Conservation (phyloP, 2,888 invertebrate genomes). For the Zaprionus bogoriensis region DNA sequence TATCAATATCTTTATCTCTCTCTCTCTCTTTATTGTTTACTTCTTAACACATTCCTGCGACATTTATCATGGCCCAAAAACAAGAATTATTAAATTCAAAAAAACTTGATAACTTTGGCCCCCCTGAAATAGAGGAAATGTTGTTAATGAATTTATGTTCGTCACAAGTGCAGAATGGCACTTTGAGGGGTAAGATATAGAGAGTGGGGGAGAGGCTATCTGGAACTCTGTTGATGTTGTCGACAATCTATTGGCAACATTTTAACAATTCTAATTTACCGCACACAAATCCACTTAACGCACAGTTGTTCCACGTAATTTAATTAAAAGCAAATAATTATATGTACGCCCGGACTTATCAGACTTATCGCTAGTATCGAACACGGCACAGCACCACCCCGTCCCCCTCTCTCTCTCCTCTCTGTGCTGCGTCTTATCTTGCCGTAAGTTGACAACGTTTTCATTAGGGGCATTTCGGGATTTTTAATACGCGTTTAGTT, state of each 20-base stretch:
- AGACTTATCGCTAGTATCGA: background rate
- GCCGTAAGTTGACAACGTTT: conserved; percentile 42
- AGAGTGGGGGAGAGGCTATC: background rate
- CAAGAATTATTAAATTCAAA: conserved; percentile 41
- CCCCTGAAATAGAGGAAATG: no score
- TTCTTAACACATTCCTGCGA: conserved; percentile 38
- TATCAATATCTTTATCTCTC: no score
- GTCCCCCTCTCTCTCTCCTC: background rate
- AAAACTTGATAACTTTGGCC: conserved; percentile 41
- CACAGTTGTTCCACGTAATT: conserved; percentile 56
- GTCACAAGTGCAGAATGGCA: no score
- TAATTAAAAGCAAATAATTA: conserved; percentile 70
- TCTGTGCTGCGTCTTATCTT: conserved; percentile 23
- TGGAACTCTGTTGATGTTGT: no score
- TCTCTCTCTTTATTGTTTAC: no score
- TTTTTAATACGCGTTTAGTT: conserved; percentile 66
- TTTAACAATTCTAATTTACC: conserved; percentile 73
- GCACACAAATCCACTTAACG: conserved; percentile 51
- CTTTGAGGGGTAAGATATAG: no score
- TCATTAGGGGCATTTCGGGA: conserved; percentile 38
- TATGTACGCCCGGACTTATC: conserved; percentile 35
- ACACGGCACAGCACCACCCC: no score
- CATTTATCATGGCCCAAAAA: conserved; percentile 49
- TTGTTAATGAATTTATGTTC: conserved; percentile 68
- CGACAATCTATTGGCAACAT: conserved; percentile 39